Base-by-base conservation (phyloP, 2,113 vertebrate species). In the Phalacrocorax pelagicus region DNA sequence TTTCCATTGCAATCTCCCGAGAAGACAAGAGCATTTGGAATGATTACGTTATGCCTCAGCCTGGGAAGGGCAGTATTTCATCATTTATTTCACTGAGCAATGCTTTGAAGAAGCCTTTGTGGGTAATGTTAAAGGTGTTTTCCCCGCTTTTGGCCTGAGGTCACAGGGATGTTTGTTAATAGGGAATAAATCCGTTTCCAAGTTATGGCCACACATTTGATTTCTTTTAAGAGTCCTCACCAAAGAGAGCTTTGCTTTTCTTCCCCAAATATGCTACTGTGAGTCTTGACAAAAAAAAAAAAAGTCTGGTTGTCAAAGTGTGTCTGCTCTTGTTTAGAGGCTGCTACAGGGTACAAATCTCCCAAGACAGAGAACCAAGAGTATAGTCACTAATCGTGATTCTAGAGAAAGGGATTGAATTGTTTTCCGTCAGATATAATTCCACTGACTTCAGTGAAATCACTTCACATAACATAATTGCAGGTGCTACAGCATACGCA, bases 21-120 rank as follows among this genome's bases (percentile, higher is more conserved):
- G 94, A 95, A 52, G 69, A 42, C 86, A 84, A 0, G 38, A 95
- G 82, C 63, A 12, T 44, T 94, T 81, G 75, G 88, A 92, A 88
- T 40, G 83, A 58, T 93, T 93, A 92, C 9, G 2, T 81, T 92
- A 88, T 86, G 65, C 83, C 73, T 92, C 57, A 88, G 83, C 77
- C 73, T 96, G 86, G 95, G 92, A 96, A 95, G 88, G 72, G 92
- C 70, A 74, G 83, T 42, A 89, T 96, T 96, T 95, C 92, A 92
- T 95, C 83, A 91, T 30, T 11, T 29, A 18, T 70, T 93, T 75
- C 86, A 93, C 80, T 71, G 34, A 96, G 73, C 47, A 95, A 81
- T 86, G 82, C 80, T 96, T 92, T 96, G 94, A 93, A 96, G 86
- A 81, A 95, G 44, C 13, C 24, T 96, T 81, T 92, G 77, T 69